Conservation (phyloP, 2,113 vertebrate species). For the Cercopithecus mona region DNA sequence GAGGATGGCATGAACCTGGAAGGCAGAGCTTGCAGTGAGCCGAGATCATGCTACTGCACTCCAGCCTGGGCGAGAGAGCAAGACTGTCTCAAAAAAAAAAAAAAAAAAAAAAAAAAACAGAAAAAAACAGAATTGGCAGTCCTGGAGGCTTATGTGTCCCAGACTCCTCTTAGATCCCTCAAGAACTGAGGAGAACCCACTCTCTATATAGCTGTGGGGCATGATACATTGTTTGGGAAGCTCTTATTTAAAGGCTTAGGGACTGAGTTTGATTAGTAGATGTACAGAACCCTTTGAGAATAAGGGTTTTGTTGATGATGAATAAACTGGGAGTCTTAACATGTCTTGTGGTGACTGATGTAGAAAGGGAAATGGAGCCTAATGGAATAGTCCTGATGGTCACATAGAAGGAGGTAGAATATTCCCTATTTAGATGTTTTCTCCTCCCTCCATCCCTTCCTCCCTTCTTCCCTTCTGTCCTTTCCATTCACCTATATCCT, state of each 20-base stretch:
- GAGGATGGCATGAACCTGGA: no score
- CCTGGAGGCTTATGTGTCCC: neutral
- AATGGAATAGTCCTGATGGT: neutral
- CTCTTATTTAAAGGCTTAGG: neutral
- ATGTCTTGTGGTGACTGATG: neutral
- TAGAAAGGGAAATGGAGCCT: neutral
- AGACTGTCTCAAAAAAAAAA: no score
- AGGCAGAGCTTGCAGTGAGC: no score
- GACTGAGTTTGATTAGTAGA: neutral
- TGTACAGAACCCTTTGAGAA: neutral
- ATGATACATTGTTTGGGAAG: neutral
- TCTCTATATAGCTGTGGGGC: neutral
- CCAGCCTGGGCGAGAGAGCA: no score
- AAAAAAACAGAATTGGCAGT: neutral
- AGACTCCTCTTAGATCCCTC: neutral
- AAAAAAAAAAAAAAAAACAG: no score
- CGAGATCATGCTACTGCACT: no score
- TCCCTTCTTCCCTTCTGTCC: neutral
- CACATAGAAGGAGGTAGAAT: neutral
- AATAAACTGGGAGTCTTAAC: neutral
- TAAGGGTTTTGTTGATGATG: neutral
- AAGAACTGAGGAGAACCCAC: neutral
- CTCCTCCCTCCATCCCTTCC: neutral
- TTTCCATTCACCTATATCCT: neutral
- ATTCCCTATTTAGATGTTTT: neutral